phyloP scores from a whole-genome alignment of 2,888 invertebrate species.

The Acanthosepion pharaonis region DNA sequence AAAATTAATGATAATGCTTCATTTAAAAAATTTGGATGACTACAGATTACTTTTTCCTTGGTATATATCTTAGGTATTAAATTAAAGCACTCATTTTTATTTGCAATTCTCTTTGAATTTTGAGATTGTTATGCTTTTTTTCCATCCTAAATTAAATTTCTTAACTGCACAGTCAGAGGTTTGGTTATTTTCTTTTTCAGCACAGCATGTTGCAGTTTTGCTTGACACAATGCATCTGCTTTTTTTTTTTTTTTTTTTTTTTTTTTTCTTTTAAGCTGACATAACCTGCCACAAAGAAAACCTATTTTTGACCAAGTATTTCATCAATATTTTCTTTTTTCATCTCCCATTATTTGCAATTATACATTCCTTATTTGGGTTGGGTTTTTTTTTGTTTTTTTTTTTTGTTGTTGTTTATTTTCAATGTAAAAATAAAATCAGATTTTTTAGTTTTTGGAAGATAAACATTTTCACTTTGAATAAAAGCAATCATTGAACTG shows the following conservation, averaged over 20 bases:
- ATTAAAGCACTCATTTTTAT: neutral
- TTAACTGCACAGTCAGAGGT: slow-evolving; percentile 7
- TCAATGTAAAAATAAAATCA: too few species aligned
- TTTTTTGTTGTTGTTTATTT: too few species aligned
- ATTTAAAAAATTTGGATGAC: too few species aligned
- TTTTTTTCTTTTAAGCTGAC: neutral
- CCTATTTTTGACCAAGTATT: neutral
- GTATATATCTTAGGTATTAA: too few species aligned
- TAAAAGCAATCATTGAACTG: too few species aligned
- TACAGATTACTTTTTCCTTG: too few species aligned
- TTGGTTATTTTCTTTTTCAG: slow-evolving; percentile 23
- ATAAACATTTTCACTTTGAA: too few species aligned
- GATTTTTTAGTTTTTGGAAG: too few species aligned
- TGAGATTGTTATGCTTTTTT: neutral
- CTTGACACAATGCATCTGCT: neutral
- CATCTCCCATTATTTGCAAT: too few species aligned
- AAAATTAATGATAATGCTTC: too few species aligned
- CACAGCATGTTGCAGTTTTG: neutral
- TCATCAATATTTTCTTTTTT: neutral
- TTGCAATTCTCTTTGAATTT: neutral
- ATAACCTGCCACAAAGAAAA: neutral
- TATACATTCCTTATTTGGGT: too few species aligned
- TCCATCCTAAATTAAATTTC: neutral
- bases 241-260: neutral
- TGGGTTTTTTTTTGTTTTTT: too few species aligned